These are phyloP conservation scores for Ophonus ardosiacus DNA, from an alignment of 2,888 invertebrate genomes.

Conservation along the genomic window DNA sequence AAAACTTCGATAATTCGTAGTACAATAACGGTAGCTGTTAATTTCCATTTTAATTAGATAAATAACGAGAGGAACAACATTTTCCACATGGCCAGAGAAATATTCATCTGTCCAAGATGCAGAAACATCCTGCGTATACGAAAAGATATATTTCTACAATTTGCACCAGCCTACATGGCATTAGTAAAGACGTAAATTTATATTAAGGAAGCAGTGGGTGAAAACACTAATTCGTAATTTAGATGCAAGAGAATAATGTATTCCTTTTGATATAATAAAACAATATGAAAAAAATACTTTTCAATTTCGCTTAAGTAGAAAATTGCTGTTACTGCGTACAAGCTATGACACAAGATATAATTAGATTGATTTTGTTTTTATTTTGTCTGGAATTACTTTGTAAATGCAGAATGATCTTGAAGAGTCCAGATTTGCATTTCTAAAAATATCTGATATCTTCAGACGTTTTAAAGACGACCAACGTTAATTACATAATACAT, in stretches of 20 bases:
- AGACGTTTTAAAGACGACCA: background rate
- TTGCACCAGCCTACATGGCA: constrained; percentile 20
- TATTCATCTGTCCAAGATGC: constrained; percentile 2
- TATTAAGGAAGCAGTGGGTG: constrained; percentile 38
- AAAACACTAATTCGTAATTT: constrained; percentile 30
- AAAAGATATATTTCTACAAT: constrained; percentile 11
- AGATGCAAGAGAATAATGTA: constrained; percentile 19
- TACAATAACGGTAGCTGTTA: constrained; percentile 13
- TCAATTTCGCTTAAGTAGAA: constrained; percentile 25
- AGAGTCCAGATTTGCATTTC: background rate
- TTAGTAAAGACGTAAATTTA: constrained; percentile 48
- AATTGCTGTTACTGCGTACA: background rate
- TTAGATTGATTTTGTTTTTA: background rate
- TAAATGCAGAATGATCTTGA: background rate
- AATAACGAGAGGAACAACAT: background rate
- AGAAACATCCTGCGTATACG: background rate
- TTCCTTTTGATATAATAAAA: constrained; percentile 34
- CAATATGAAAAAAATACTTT: constrained; percentile 27
- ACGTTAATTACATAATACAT: no score
- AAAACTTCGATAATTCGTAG: background rate
- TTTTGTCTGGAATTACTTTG: background rate
- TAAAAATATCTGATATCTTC: background rate
- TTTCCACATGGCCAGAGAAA: background rate
- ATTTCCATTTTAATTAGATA: constrained; percentile 28
- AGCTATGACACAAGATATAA: background rate